phyloP scores from a whole-genome alignment of 2,797 vertebrate genomes.

The Phoebastria nigripes region DNA sequence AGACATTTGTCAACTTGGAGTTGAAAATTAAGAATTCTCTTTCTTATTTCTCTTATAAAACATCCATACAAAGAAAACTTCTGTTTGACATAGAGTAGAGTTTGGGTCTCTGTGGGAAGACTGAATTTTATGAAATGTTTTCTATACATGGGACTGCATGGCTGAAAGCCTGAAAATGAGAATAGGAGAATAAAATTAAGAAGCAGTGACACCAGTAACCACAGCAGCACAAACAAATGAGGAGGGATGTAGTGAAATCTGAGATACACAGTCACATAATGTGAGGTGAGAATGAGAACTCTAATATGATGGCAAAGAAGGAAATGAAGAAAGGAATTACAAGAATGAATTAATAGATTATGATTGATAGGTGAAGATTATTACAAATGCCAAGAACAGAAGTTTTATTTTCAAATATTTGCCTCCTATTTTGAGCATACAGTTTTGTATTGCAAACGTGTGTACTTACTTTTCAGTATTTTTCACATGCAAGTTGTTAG shows the following conservation, averaged over 20 bases:
- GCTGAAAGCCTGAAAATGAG: background rate
- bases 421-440: background rate
- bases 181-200: background rate
- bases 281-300: background rate
- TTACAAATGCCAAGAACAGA: background rate
- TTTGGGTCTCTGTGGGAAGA: background rate
- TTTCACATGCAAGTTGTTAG: background rate
- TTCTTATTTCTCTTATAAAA: background rate
- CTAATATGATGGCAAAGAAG: background rate
- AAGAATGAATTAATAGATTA: background rate
- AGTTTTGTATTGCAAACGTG: background rate
- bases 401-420: background rate
- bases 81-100: background rate
- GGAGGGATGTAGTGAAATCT: background rate
- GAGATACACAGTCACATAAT: background rate
- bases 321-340: background rate
- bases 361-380: background rate
- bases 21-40: background rate
- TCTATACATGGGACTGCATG: background rate
- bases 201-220: background rate
- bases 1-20: background rate
- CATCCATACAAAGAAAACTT: background rate
- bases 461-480: background rate
- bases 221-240: background rate
- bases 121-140: background rate